Evolutionary conservation across 2,888 invertebrate species (phyloP).

Genomic region (Bhutanitis thaidina): DNA sequence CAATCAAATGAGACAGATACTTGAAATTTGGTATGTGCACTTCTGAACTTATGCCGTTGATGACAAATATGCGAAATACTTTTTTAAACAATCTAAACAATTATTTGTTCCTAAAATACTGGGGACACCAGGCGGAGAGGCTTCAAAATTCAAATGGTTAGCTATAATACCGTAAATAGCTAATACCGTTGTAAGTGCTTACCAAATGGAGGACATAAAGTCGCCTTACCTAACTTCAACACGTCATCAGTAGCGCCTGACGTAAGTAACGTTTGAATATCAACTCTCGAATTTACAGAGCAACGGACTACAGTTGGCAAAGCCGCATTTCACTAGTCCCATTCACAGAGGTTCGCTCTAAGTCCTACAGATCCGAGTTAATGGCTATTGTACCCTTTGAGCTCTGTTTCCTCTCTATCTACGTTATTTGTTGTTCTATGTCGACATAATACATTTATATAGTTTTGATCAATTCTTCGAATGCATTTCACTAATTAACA

Average conservation of each 20-base stretch:
- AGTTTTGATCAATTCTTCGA: not conserved
- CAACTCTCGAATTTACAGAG: conserved; percentile 15
- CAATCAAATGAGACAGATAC: too few relatives aligned
- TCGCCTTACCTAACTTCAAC: not conserved
- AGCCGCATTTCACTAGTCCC: conserved; percentile 15
- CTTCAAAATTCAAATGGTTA: too few relatives aligned
- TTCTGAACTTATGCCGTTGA: too few relatives aligned
- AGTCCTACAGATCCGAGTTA: conserved; percentile 42
- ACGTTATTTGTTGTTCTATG: conserved; percentile 1
- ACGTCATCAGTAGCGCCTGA: not conserved
- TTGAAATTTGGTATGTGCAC: too few relatives aligned
- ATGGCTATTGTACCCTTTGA: conserved; percentile 26
- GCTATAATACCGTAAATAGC: too few relatives aligned
- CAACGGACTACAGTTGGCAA: not conserved
- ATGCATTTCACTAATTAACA: conserved; percentile 11
- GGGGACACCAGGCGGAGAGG: too few relatives aligned
- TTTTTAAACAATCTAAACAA: too few relatives aligned
- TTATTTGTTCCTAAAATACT: too few relatives aligned
- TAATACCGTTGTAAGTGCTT: too few relatives aligned
- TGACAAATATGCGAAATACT: too few relatives aligned
- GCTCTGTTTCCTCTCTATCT: not conserved
- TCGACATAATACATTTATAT: not conserved
- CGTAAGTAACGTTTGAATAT: conserved; percentile 1
- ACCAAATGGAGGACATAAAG: not conserved
- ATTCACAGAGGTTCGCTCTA: conserved; percentile 32